phyloP scores from a whole-genome alignment of 2,113 vertebrate genomes.

The Arizona elegans region DNA sequence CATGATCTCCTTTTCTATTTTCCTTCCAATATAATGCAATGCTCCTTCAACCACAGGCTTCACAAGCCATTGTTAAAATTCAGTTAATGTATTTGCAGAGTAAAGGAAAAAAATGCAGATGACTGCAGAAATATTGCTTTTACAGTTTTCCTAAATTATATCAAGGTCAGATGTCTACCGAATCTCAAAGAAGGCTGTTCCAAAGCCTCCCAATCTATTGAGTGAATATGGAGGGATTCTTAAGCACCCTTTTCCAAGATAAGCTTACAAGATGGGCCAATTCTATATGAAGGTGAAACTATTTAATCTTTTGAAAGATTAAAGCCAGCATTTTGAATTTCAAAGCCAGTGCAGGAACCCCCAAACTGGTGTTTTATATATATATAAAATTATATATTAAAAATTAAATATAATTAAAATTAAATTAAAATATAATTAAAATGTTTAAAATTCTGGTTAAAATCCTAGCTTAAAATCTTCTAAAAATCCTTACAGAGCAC shows the following conservation, averaged over 20 bases:
- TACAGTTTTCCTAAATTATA: neutral
- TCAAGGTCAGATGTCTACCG: neutral
- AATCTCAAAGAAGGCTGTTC: neutral
- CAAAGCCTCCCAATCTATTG: neutral
- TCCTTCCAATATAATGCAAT: neutral
- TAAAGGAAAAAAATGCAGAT: conserved; percentile 49
- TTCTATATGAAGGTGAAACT: neutral
- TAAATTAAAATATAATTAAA: no score
- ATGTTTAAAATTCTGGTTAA: no score
- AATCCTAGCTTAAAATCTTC: no score
- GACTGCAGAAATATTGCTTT: conserved; percentile 38
- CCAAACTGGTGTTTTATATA: neutral
- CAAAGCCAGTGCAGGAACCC: neutral
- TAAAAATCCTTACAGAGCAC: no score
- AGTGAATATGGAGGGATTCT: neutral
- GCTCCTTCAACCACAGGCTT: neutral
- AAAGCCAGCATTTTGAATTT: neutral
- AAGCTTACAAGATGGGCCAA: neutral
- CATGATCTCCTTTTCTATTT: conserved; percentile 11
- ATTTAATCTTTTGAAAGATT: neutral
- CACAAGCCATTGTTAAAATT: conserved; percentile 43
- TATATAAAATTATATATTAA: no score
- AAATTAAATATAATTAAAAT: no score
- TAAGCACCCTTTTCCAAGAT: neutral
- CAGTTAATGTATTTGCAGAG: conserved; percentile 39